Conservation (phyloP, 2,797 vertebrate species). For the Cossypha niveicapilla region DNA sequence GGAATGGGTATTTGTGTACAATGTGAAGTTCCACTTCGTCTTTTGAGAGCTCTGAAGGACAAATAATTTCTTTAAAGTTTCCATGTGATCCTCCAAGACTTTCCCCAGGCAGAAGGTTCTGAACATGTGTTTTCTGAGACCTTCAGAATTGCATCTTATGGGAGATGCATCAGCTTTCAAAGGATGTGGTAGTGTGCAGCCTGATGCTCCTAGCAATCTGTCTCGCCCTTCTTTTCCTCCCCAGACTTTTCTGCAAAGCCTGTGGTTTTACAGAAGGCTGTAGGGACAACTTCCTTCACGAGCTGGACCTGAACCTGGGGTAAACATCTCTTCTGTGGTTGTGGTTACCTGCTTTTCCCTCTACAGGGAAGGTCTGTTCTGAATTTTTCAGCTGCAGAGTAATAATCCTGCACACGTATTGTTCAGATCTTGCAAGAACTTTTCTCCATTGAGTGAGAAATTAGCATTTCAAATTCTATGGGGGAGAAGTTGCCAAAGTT, state of each 20-base stretch:
- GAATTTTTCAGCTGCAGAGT: neutral
- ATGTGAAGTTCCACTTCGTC: neutral
- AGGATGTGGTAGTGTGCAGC: neutral
- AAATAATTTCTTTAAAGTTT: neutral
- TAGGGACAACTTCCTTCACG: neutral
- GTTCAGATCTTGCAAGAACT: conserved; percentile 22
- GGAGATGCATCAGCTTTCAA: neutral
- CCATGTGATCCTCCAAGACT: fast-evolving
- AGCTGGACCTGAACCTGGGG: neutral
- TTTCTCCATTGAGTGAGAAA: conserved; percentile 36
- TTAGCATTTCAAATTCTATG: conserved; percentile 46
- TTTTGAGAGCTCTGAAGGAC: neutral
- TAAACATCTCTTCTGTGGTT: neutral
- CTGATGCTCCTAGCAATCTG: neutral
- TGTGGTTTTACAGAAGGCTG: neutral
- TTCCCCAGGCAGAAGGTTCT: neutral
- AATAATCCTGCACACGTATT: neutral
- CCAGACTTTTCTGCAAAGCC: neutral
- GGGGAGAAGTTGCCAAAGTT: conserved; percentile 17
- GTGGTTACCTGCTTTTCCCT: neutral
- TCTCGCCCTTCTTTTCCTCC: neutral
- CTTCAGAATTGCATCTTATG: neutral
- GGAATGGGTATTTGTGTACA: neutral
- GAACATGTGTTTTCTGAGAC: neutral
- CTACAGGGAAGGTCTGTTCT: neutral